Evolutionary conservation across 2,113 vertebrate genomes (phyloP).

Genomic region (Hippoglossus stenolepis): DNA sequence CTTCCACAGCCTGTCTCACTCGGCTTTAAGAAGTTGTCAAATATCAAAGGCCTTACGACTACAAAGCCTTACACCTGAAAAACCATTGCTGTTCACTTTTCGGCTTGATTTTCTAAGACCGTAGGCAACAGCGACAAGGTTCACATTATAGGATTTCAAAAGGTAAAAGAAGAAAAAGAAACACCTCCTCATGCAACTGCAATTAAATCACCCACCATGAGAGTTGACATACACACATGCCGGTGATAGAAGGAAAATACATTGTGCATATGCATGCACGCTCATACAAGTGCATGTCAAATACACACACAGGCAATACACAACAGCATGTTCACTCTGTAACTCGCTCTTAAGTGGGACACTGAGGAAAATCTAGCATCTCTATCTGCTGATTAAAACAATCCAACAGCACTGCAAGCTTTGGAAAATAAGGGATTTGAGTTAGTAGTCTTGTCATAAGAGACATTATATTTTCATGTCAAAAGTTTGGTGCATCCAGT

Average conservation of each 20-base stretch:
- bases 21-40: slow-evolving; percentile 40
- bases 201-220: slow-evolving; percentile 20
- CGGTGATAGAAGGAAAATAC: not conserved
- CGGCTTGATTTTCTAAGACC: slow-evolving; percentile 54
- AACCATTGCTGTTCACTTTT: slow-evolving; percentile 45
- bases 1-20: slow-evolving; percentile 14
- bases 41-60: slow-evolving; percentile 63
- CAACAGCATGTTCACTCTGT: too few relatives aligned
- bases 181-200: not conserved
- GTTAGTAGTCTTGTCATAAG: not conserved
- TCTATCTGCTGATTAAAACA: not conserved
- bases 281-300: not conserved
- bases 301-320: not conserved
- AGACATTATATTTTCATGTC: slow-evolving; percentile 10
- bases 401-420: not conserved
- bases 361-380: too few relatives aligned
- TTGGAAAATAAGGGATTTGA: not conserved
- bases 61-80: slow-evolving; percentile 61
- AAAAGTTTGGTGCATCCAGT: not conserved
- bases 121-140: slow-evolving; percentile 45
- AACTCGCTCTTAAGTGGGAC: too few relatives aligned
- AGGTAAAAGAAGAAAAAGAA: slow-evolving; percentile 20
- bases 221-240: not conserved
- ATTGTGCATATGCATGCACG: not conserved
- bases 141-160: slow-evolving; percentile 60